Evolutionary conservation across 2,797 vertebrate species (phyloP).

Genomic region (Chelidonichthys spinosus): DNA sequence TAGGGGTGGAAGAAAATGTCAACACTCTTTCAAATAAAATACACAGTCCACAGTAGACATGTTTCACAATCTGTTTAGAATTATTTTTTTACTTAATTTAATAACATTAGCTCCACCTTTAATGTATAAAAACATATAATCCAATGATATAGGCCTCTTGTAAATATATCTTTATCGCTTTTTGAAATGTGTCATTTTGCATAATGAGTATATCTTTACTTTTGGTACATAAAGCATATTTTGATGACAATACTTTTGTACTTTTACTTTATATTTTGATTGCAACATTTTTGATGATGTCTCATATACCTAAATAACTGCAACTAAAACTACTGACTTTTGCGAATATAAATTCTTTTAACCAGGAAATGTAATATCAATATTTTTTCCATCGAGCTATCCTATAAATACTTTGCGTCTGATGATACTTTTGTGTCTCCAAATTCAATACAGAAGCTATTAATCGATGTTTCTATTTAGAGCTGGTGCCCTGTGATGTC

Average conservation of each 20-base stretch:
- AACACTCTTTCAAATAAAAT: not conserved
- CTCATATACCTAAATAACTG: conserved; percentile 5
- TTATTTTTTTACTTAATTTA: too few species aligned
- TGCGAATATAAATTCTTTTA: conserved; percentile 13
- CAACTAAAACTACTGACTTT: conserved; percentile 34
- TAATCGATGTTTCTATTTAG: conserved; percentile 78
- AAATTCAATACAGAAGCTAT: conserved; percentile 63
- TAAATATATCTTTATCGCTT: too few species aligned
- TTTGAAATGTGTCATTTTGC: too few species aligned
- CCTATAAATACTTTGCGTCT: conserved; percentile 65
- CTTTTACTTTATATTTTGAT: too few species aligned
- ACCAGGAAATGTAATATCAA: conserved; percentile 13
- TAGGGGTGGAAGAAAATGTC: not conserved
- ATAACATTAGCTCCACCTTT: too few species aligned
- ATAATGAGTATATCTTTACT: too few species aligned
- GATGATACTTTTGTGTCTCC: conserved; percentile 62
- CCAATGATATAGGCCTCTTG: too few species aligned
- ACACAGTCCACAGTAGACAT: too few species aligned
- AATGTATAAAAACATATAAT: too few species aligned
- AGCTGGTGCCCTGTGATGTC: conserved; percentile 67
- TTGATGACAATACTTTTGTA: too few species aligned
- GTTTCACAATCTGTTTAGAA: too few species aligned
- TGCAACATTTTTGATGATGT: not conserved
- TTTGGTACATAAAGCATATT: too few species aligned
- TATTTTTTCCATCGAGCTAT: conserved; percentile 29